Conservation (phyloP, 2,113 vertebrate species). For the Myiagra hebetior region DNA sequence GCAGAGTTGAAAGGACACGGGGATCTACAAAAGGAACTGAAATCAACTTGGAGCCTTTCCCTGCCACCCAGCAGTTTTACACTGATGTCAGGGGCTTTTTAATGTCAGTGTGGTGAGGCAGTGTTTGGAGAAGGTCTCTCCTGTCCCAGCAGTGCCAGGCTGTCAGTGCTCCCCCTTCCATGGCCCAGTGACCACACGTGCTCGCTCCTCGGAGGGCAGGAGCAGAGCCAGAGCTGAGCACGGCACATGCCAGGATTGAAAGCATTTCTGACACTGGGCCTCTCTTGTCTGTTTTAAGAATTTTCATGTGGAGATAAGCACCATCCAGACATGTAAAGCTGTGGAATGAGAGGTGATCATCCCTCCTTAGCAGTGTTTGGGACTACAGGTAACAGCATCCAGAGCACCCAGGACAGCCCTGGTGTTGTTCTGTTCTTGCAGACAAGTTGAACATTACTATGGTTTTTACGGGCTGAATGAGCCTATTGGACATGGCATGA, state of each 20-base stretch:
- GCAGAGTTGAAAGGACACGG: not conserved
- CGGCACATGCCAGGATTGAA: accelerated
- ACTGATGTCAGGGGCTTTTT: not conserved
- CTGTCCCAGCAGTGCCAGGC: not conserved
- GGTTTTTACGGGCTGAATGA: not conserved
- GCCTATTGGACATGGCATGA: accelerated
- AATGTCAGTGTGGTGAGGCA: not conserved
- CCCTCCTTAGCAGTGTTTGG: not conserved
- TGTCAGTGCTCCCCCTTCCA: not conserved
- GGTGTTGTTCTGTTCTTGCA: accelerated
- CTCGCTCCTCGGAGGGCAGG: not conserved
- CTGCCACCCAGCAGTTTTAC: not conserved
- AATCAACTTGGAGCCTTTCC: not conserved
- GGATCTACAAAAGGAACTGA: not conserved
- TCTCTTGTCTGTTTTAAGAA: not conserved
- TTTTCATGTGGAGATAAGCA: not conserved
- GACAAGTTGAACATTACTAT: not conserved
- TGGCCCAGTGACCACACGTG: not conserved
- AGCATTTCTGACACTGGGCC: not conserved
- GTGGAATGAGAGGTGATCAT: not conserved
- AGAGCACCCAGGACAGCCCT: too few species aligned
- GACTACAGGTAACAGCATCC: accelerated
- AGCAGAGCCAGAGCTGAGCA: not conserved
- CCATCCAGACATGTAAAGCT: not conserved
- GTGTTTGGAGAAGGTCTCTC: not conserved